Evolutionary conservation across 2,797 vertebrate genomes (phyloP).

Genomic region (Ceryle rudis): DNA sequence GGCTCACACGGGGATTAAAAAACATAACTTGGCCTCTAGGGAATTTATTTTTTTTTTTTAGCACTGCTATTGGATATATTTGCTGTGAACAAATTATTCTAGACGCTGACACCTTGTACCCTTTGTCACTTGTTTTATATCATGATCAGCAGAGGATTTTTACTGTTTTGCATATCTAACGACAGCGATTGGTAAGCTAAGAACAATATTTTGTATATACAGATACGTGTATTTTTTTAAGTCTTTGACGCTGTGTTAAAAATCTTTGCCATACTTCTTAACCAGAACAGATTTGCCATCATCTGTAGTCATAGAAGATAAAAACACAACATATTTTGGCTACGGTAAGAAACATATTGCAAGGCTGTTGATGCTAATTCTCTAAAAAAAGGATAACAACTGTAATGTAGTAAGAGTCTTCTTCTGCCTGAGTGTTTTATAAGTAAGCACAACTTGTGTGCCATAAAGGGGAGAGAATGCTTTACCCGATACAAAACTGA

Average conservation of each 20-base stretch:
- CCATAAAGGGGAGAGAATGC: not conserved
- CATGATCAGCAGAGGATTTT: slow-evolving; percentile 34
- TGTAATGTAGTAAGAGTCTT: not conserved
- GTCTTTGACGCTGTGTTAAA: slow-evolving; percentile 39
- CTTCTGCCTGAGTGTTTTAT: not conserved
- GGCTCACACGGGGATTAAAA: slow-evolving; percentile 55
- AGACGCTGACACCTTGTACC: slow-evolving; percentile 4
- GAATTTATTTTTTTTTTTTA: slow-evolving; percentile 39
- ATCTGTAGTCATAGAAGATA: slow-evolving; percentile 61
- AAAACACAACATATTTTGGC: slow-evolving; percentile 49
- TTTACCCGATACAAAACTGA: slow-evolving; percentile 17
- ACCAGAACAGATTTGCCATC: slow-evolving; percentile 64
- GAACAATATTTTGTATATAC: not conserved
- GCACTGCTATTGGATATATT: not conserved
- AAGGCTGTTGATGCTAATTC: slow-evolving; percentile 27
- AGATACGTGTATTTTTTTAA: not conserved
- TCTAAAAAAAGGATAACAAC: slow-evolving; percentile 38
- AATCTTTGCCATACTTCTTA: slow-evolving; percentile 31
- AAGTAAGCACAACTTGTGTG: not conserved
- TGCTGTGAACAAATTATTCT: slow-evolving; percentile 60
- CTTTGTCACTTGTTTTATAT: slow-evolving; percentile 55
- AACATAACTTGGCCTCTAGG: slow-evolving; percentile 39
- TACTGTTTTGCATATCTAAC: slow-evolving; percentile 37
- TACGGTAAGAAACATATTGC: slow-evolving; percentile 27
- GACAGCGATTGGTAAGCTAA: slow-evolving; percentile 21